Evolutionary conservation across 2,888 invertebrate genomes (phyloP), one percentile per base, ranked within the genome.

Genomic region (Coleophora flavipennella): DNA sequence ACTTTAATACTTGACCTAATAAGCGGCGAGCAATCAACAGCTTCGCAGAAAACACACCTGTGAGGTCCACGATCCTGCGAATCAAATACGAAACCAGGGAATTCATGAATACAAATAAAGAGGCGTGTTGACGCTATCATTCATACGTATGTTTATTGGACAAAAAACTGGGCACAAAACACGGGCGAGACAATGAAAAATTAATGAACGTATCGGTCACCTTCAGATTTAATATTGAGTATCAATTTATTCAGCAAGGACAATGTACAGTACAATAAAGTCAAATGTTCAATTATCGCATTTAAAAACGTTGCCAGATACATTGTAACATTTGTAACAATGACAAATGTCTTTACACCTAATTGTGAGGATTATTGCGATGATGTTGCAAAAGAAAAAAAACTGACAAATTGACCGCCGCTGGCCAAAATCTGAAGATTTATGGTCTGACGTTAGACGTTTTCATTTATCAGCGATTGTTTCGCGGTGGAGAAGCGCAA

Each of bases 391-490:
- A 6, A 20, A 35, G 36, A 45, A 36, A 29, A 35, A 11, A 20
- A 20, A 34, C 27, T 34, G 33, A 34, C 28, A 36, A 33, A 46
- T 55, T 55, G 57, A 50, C 48, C 52, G 51, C 48, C 52, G 51
- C 59, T 57, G 59, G 53, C 53, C 53, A 52, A 52, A 50, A 52
- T 48, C 46, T 40, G 48, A 48, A 52, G 55, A 47, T 73, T 73
- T 71, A 76, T 72, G 54, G 61, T 52, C 51, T 51, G 61, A 56
- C 65, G 66, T 67, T 64, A 64, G 68, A 69, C 66, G 57, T 58
- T 60, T 64, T 73, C 69, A 68, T 77, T 76, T 68, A 75, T 76
- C 71, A 76, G 56, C 50, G 62, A 60, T 63, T 67, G 69, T 73
- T 73, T 70, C 70, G 62, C 64, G 61, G 59, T 53, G 56, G 52